Evolutionary conservation across 2,113 vertebrate genomes (phyloP), one percentile per base, ranked within the genome.

Genomic region (Seriola dumerili): DNA sequence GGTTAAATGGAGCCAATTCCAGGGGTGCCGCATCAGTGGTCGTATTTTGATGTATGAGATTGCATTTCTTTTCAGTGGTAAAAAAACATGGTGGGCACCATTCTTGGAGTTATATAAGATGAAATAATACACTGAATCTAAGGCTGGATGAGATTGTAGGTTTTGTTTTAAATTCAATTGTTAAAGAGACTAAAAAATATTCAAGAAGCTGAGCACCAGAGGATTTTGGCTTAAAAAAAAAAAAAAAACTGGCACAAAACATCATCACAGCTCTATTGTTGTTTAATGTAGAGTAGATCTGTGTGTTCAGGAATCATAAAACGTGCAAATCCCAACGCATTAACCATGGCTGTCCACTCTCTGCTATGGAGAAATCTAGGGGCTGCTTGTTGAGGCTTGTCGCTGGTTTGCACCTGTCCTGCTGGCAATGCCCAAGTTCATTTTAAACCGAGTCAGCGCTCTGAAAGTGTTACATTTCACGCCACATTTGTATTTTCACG

Each of bases 1-100:
- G 88, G 86, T 93, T 89, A 92, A 92, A 91, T 25, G 59, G 61
- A 90, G 83, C 67, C 74, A 74, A 64, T 88, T 89, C 52, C 65
- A 66, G 34, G 4, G 40, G 61, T 70, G 36, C 38, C 34, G 44
- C 38, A 54, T 65, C 67, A 38, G 17, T 46, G 85, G 40, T 50
- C 44, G 6, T 16, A 29, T 36, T 74, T 66, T 80, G 88, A 91
- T 85, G 86, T 75, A 88, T 80, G 68, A 59, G 38, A 84, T n/a
- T 9, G 16, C 9, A 58, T 78, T 85, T 81, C 48, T 68, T 77
- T 42, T 57, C 21, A 55, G 34, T 68, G 52, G 76, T 50, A 6
- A 23, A 65, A 59, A 52, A 75, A 50, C 34, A 36, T 3, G 40
- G 40, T 9, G 40, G 34, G 4, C 34, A 36, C 34, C 10, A 2